phyloP scores from a whole-genome alignment of 2,888 invertebrate species.

The Tachina lurida region DNA sequence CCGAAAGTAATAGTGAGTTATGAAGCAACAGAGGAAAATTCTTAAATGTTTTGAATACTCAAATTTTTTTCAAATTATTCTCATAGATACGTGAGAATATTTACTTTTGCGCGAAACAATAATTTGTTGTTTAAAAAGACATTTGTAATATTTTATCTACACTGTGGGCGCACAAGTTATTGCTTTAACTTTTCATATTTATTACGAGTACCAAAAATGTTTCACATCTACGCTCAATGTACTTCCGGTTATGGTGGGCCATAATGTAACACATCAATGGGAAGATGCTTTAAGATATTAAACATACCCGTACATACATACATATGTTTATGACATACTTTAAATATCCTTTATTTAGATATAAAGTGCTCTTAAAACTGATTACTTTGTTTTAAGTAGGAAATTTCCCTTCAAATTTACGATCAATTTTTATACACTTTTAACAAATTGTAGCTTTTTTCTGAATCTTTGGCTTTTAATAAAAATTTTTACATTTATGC shows the following conservation, averaged over 20 bases:
- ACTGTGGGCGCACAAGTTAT: background rate
- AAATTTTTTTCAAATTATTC: too few relatives aligned
- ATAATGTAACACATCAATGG: background rate
- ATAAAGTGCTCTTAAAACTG: background rate
- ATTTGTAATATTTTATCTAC: background rate
- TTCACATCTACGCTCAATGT: background rate
- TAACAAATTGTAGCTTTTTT: background rate
- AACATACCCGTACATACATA: background rate
- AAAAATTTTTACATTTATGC: conserved; percentile 14
- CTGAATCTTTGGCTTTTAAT: background rate
- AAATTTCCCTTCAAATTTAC: background rate
- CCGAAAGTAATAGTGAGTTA: background rate
- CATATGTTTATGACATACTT: conserved; percentile 4
- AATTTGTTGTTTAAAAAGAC: too few relatives aligned
- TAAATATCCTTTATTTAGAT: conserved; percentile 6
- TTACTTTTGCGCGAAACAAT: background rate
- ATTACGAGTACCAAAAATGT: background rate
- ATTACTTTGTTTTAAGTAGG: background rate
- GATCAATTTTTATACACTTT: background rate
- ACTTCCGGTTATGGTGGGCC: background rate
- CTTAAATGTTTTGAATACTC: too few relatives aligned
- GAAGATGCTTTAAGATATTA: conserved; percentile 1
- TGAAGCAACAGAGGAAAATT: background rate
- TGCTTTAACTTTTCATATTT: conserved; percentile 17
- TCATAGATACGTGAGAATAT: background rate